Conservation (phyloP, 2,113 vertebrate genomes). For the Sylvilagus bachmani region DNA sequence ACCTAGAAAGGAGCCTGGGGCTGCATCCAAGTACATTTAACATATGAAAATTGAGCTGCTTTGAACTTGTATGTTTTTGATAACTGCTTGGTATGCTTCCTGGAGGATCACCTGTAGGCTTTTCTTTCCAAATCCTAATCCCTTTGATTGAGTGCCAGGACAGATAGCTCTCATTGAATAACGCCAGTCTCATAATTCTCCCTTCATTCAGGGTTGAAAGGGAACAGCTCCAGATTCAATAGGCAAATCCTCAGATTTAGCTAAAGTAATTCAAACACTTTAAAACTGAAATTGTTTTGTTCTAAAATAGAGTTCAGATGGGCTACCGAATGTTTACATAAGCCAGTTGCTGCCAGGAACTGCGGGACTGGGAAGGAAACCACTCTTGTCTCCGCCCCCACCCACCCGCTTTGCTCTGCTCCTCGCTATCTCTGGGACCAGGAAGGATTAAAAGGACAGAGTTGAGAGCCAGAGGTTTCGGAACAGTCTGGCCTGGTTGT, state of each 20-base stretch:
- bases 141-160: conserved; percentile 99
- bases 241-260: conserved; percentile 91
- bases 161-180: conserved; percentile 95
- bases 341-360: conserved; percentile 83
- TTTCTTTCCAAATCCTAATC: conserved; percentile 97
- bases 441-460: conserved; percentile 78
- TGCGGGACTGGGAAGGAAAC: conserved; percentile 79
- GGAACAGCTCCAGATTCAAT: conserved; percentile 89
- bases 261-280: conserved; percentile 90
- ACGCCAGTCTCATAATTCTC: conserved; percentile 92
- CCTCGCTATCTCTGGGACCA: background rate
- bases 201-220: conserved; percentile 94
- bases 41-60: conserved; percentile 99
- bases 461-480: conserved; percentile 68
- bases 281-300: conserved; percentile 91
- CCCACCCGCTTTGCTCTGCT: background rate
- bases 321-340: conserved; percentile 88
- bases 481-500: conserved; percentile 60
- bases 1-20: conserved; percentile 94
- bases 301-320: conserved; percentile 90
- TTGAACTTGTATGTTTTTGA: conserved; percentile 99
- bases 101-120: conserved; percentile 99
- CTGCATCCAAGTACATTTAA: conserved; percentile 96
- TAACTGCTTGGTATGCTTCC: conserved; percentile 99
- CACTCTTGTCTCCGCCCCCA: background rate